Evolutionary conservation across 2,888 invertebrate genomes (phyloP), one percentile per base, ranked within the genome.

Genomic region (Malthinus flaveolus): DNA sequence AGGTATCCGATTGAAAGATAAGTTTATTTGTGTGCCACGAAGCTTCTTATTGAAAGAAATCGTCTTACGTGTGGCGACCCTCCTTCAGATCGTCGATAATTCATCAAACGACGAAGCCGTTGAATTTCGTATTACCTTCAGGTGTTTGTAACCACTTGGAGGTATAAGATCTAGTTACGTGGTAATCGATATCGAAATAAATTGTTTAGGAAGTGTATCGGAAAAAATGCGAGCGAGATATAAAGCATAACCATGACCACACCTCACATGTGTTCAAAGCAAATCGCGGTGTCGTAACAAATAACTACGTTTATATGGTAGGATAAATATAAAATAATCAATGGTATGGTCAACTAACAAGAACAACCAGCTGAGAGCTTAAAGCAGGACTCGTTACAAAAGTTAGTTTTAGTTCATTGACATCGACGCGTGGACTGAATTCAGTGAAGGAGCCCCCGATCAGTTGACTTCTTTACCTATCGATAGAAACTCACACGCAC

Each of bases 371-470:
- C 52, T 52, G 45, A 52, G 44, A 45, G 39, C 39, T 42, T 1
- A 23, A 42, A 42, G 39, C 39, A 13, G 23, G 23, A 42, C 15
- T 42, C 15, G 39, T 42, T 42, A 42, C 23, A 42, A 50, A 36
- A 50, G 37, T 45, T 52, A 13, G 13, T 52, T 45, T 45, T 52
- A 52, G 45, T 52, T 52, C 52, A 51, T 52, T 52, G 45, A 52
- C 45, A 44, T 45, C 23, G 34, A 44, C 35, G 32, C 35, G 32
- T 42, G 39, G 39, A 42, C 39, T 42, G 39, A 42, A 42, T 42
- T 23, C 39, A 42, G 23, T 42, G 39, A 42, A 42, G 39, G 39
- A 42, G 39, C 23, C 23, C 7, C 33, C 33, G 52, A 52, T 45
- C 52, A 34, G 39, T 42, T 42, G 39, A 42, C 39, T 42, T 42